Base-by-base conservation (phyloP, 2,797 vertebrate genomes). In the Ciconia nigra region DNA sequence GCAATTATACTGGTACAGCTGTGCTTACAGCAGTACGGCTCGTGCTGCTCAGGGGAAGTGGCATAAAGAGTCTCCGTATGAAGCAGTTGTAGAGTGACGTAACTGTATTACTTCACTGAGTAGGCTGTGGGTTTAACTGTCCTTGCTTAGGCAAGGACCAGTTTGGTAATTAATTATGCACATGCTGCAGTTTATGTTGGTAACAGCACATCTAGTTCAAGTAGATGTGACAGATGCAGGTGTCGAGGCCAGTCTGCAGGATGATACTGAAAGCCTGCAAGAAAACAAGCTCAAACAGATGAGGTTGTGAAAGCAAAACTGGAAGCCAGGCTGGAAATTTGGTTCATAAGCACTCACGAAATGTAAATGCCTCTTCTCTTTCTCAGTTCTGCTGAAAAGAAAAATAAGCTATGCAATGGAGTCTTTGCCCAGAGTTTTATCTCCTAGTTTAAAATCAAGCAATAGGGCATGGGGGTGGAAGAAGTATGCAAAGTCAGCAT, bases 401-500 rank as follows among this genome's bases (percentile, higher is more conserved):
- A 94, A 96, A 96, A 94, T 72, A 76, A 76, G 47, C 88, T 66
- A 29, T 93, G 77, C 44, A 70, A 25, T 46, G 66, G 54, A 82
- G 49, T 80, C 73, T 83, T 95, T 92, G 46, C 31, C 58, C 62
- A 52, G 62, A 65, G 47, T 92, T 97, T 94, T 96, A 85, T 92
- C 90, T 94, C 37, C 57, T 57, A 58, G 66, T 63, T 87, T 84
- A 81, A 95, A 93, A 85, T 52, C 74, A 65, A 92, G 87, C 61
- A 71, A 89, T 33, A 73, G 78, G 74, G 55, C 83, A 54, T 24
- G 1, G 4, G 29, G 25, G 54, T 92, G 46, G 81, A 73, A 93
- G 78, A 91, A 90, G 71, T 84, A 66, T 73, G 86, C 90, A 90
- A 84, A 81, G 88, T 95, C 96, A 96, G 88, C 92, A 61, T n/a